A percentile compares a stretch with the other conserved stretches of the same genome.
These are phyloP conservation scores for Lethenteron reissneri DNA, from an alignment of 2,113 vertebrate genomes.

Conservation along the genomic window DNA sequence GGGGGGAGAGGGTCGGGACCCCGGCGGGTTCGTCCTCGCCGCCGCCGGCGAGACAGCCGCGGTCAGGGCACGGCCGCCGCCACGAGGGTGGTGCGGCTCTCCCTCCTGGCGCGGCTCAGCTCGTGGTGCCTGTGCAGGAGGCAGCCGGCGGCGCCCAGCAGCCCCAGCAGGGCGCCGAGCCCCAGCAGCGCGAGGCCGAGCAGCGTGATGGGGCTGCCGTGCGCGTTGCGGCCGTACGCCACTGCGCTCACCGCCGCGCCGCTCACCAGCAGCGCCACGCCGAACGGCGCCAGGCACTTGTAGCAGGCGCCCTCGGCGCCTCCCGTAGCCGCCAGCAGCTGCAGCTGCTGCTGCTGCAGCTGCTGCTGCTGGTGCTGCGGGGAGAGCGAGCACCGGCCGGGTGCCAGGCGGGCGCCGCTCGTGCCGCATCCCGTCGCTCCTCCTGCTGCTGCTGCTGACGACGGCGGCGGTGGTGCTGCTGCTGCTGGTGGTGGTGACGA, in stretches of 20 bases:
- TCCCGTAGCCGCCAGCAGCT: conserved; percentile 62
- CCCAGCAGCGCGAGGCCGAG: conserved; percentile 60
- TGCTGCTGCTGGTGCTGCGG: conserved; percentile 24
- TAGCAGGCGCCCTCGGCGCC: conserved; percentile 76
- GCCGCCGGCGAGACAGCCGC: too few relatives aligned
- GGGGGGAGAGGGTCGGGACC: too few relatives aligned
- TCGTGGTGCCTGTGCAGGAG: conserved; percentile 36
- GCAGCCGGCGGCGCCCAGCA: conserved; percentile 54
- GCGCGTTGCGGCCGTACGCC: conserved; percentile 87
- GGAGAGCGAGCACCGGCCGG: conserved; percentile 28
- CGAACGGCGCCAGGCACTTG: conserved; percentile 73
- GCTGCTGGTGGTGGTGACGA: too few relatives aligned
- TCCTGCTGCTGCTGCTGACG: conserved; percentile 15
- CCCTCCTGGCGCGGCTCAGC: conserved; percentile 59
- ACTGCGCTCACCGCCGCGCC: conserved; percentile 62
- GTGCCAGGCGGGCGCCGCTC: conserved; percentile 24
- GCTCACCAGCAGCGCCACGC: conserved; percentile 69
- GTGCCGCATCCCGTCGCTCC: conserved; percentile 24
- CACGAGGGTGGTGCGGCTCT: conserved; percentile 66
- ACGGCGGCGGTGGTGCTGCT: too few relatives aligned
- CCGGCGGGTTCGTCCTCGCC: too few relatives aligned
- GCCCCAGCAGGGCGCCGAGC: conserved; percentile 43
- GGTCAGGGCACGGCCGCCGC: conserved; percentile 8
- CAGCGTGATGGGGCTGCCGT: conserved; percentile 78
- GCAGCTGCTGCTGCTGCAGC: conserved; percentile 18